Evolutionary conservation across 1,140 invertebrate species (phyloP).

Genomic region (Lucilia sericata): DNA sequence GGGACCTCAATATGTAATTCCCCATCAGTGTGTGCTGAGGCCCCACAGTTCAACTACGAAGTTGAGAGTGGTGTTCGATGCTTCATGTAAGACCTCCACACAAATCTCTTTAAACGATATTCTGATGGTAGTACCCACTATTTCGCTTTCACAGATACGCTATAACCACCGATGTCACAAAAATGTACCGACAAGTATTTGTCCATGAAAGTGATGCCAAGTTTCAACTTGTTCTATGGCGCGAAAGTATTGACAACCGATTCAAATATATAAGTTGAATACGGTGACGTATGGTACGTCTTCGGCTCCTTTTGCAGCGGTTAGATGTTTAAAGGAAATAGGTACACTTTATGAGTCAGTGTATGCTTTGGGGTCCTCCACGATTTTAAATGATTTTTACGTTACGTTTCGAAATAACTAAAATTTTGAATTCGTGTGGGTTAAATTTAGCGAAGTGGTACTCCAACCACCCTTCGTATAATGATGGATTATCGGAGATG

Average conservation of each 20-base stretch:
- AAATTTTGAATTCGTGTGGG: conserved; percentile 55
- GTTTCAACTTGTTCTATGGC: not conserved
- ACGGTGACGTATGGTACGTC: conserved; percentile 63
- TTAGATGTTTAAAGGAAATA: conserved; percentile 56
- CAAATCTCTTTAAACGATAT: conserved; percentile 59
- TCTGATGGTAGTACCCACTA: conserved; percentile 58
- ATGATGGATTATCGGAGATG: conserved; percentile 51
- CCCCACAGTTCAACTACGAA: conserved; percentile 57
- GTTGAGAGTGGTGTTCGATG: conserved; percentile 56
- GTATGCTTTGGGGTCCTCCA: conserved; percentile 50
- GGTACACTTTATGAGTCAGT: conserved; percentile 55
- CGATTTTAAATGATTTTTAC: conserved; percentile 51
- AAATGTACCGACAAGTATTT: conserved; percentile 1
- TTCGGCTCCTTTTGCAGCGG: conserved; percentile 55
- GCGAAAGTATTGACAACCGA: conserved; percentile 45
- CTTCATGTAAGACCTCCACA: conserved; percentile 48
- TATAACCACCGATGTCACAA: conserved; percentile 50
- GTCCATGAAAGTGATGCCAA: not conserved
- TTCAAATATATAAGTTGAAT: conserved; percentile 56
- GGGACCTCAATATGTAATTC: conserved; percentile 46
- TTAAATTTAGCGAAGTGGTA: conserved; percentile 67
- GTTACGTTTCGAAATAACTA: conserved; percentile 44
- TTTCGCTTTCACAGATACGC: conserved; percentile 54
- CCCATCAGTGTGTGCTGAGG: conserved; percentile 61
- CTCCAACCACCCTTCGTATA: conserved; percentile 51